Percentiles rank a stretch among this genome's conserved stretches.
Conservation (phyloP, 2,113 vertebrate genomes). For the Calyptommatus sinebrachiatus region DNA sequence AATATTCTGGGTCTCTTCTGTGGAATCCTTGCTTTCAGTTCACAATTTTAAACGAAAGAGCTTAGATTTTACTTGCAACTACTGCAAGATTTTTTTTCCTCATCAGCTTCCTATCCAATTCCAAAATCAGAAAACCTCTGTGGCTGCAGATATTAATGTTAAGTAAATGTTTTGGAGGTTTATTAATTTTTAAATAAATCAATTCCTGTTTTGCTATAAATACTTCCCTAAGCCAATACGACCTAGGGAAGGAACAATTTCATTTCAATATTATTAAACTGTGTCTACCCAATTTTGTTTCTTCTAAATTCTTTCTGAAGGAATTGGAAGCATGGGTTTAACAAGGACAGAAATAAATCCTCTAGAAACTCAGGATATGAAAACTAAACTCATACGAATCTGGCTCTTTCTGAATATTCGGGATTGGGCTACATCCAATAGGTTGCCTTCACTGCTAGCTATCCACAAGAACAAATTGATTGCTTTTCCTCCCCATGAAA, state of each 20-base stretch:
- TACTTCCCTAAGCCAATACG: not conserved
- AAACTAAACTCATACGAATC: too few species aligned
- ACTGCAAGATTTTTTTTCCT: not conserved
- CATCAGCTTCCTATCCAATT: not conserved
- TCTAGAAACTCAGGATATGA: too few species aligned
- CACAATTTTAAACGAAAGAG: not conserved
- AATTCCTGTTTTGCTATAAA: not conserved
- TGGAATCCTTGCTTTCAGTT: not conserved
- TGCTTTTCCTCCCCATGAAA: too few species aligned
- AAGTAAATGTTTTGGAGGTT: too few species aligned
- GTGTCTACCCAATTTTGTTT: too few species aligned
- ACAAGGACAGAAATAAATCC: too few species aligned
- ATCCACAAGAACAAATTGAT: too few species aligned
- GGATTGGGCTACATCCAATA: not conserved
- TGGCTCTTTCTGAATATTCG: too few species aligned
- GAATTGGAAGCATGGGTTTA: too few species aligned
- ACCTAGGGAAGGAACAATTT: not conserved
- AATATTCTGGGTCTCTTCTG: not conserved
- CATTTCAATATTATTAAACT: not conserved
- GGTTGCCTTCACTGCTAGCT: too few species aligned
- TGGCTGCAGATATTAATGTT: not conserved
- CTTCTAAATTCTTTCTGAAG: not conserved
- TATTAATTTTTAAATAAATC: not conserved
- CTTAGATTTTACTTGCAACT: not conserved
- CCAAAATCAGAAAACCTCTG: not conserved